phyloP scores from a whole-genome alignment of 2,113 vertebrate species.

The Oplegnathus fasciatus region DNA sequence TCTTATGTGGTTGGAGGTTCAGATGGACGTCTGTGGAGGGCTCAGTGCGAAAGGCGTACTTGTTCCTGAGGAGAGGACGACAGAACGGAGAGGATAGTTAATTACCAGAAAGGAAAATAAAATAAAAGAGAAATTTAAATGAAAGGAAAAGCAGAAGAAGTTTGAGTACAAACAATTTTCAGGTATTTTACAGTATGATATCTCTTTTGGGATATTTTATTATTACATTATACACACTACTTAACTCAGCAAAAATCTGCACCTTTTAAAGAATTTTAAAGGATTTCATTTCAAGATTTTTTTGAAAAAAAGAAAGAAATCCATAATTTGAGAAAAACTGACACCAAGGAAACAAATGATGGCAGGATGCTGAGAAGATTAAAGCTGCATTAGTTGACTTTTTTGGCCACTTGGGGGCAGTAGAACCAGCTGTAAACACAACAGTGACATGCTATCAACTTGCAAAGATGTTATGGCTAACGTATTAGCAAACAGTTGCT shows the following conservation, averaged over 20 bases:
- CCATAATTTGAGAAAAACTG: neutral
- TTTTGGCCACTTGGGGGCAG: neutral
- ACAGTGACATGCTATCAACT: no score
- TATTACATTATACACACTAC: neutral
- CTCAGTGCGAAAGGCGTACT: conserved; percentile 70
- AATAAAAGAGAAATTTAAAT: no score
- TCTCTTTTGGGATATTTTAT: neutral
- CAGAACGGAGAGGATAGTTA: neutral
- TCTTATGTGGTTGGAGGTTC: conserved; percentile 59
- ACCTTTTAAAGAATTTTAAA: no score
- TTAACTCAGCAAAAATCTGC: no score
- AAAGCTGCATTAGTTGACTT: no score
- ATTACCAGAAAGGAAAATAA: neutral
- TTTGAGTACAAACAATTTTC: no score
- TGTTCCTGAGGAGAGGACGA: conserved; percentile 62
- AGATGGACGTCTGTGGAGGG: conserved; percentile 59
- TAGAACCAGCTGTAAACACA: neutral
- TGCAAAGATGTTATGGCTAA: no score
- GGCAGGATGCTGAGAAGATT: neutral
- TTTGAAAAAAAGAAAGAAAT: neutral
- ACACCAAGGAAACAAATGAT: neutral
- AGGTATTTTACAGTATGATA: no score
- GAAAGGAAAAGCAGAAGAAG: neutral
- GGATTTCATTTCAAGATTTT: no score
- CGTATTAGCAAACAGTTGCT: no score